A percentile compares a stretch with the other conserved stretches of the same genome.
Evolutionary conservation across 2,113 vertebrate species (phyloP).

Genomic region (Collichthys lucidus): DNA sequence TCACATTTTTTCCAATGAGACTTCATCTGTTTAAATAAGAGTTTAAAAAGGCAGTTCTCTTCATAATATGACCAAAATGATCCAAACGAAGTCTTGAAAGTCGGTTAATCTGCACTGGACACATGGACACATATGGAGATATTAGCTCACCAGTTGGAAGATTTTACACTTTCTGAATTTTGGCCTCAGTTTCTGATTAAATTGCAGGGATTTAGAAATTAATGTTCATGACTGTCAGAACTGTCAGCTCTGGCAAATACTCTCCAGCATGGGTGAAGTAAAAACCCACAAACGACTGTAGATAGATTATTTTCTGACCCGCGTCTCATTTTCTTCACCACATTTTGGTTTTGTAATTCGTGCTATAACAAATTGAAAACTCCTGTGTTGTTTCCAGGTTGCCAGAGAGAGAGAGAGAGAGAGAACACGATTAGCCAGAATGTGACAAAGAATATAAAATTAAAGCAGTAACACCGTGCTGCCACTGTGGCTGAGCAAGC

Average conservation of each 20-base stretch:
- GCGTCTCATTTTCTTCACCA: conserved; percentile 41
- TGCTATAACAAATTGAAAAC: conserved; percentile 32
- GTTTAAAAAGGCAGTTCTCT: neutral
- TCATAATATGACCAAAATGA: conserved; percentile 27
- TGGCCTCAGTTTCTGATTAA: conserved; percentile 25
- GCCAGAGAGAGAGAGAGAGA: neutral
- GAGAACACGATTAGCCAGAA: conserved; percentile 27
- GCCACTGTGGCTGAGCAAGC: conserved; percentile 11
- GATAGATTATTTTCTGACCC: conserved; percentile 49
- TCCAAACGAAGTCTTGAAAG: conserved; percentile 25
- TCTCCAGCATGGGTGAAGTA: conserved; percentile 4
- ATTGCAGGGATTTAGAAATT: conserved; percentile 31
- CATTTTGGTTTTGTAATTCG: conserved; percentile 36
- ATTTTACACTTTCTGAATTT: conserved; percentile 9
- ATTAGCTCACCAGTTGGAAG: conserved; percentile 55
- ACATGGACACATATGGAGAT: neutral
- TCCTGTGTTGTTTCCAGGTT: conserved; percentile 36
- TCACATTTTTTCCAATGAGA: conserved; percentile 28
- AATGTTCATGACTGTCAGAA: conserved; percentile 27
- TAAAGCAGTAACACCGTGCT: conserved; percentile 8
- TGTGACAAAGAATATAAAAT: conserved; percentile 53
- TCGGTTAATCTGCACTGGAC: conserved; percentile 42
- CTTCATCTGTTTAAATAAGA: conserved; percentile 15
- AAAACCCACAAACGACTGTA: conserved; percentile 36
- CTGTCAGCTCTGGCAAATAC: conserved; percentile 44